A percentile compares a stretch with the other conserved stretches of the same genome.
Conservation (phyloP, 1,140 invertebrate genomes). For the Steinernema feltiae region DNA sequence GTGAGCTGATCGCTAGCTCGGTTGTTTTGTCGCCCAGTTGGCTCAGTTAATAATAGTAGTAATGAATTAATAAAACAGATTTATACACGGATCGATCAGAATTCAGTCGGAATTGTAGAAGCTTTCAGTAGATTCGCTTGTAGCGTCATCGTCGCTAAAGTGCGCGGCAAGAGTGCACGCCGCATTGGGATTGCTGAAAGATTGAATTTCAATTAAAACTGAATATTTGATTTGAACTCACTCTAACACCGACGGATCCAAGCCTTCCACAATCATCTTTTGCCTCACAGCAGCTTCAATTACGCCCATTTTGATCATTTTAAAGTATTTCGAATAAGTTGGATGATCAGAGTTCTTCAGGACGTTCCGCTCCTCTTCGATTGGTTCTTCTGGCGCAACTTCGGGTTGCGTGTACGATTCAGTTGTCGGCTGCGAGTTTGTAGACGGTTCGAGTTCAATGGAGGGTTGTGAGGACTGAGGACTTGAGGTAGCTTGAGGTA, state of each 20-base stretch:
- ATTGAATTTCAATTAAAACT: neutral
- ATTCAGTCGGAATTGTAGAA: neutral
- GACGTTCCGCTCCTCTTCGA: neutral
- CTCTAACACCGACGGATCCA: constrained; percentile 11
- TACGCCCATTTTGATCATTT: constrained; percentile 25
- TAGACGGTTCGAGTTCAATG: no score
- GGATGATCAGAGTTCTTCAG: neutral
- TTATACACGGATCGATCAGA: neutral
- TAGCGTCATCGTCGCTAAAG: neutral
- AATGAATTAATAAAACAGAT: neutral
- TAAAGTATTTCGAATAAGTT: constrained; percentile 17
- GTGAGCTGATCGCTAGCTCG: constrained; percentile 37
- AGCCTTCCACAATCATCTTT: constrained; percentile 13
- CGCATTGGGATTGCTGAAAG: constrained; percentile 13
- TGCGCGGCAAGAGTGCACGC: neutral
- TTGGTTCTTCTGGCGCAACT: neutral
- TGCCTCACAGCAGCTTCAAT: constrained; percentile 4
- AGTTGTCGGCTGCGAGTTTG: no score
- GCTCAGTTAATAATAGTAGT: constrained; percentile 33
- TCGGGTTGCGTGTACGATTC: neutral
- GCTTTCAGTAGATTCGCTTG: neutral
- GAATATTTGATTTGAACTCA: neutral
- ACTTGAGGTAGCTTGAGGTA: no score
- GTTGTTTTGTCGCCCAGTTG: constrained; percentile 51
- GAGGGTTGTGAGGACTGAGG: no score